These are phyloP conservation scores for Atlantisia rogersi DNA, from an alignment of 2,113 vertebrate genomes.

Conservation along the genomic window DNA sequence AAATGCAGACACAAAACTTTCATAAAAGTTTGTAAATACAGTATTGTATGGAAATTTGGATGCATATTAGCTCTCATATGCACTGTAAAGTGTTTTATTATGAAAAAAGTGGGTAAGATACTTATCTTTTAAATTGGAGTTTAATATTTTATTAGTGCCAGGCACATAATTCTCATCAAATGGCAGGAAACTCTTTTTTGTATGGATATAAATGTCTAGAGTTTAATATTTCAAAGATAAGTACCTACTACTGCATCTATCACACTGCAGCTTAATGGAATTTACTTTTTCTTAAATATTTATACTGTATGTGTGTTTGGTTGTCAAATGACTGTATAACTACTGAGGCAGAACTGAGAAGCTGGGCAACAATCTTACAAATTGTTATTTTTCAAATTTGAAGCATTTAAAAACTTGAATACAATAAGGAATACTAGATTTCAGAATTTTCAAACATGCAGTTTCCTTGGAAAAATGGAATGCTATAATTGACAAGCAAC, in stretches of 20 bases:
- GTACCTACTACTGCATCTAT: slow-evolving; percentile 81
- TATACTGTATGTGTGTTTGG: slow-evolving; percentile 81
- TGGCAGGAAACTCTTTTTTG: slow-evolving; percentile 83
- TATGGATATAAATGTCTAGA: slow-evolving; percentile 88
- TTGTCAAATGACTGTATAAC: slow-evolving; percentile 67
- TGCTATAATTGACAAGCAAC: background rate
- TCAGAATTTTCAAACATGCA: background rate
- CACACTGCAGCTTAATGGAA: slow-evolving; percentile 80
- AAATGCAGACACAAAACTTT: slow-evolving; percentile 77
- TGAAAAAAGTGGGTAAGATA: slow-evolving; percentile 86
- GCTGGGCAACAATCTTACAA: background rate
- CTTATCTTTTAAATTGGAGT: slow-evolving; percentile 93
- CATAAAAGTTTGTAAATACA: slow-evolving; percentile 88
- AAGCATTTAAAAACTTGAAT: background rate
- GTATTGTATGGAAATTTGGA: slow-evolving; percentile 83
- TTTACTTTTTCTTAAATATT: slow-evolving; percentile 89
- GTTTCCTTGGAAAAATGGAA: background rate
- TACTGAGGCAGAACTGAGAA: slow-evolving; percentile 45
- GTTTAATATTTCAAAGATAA: slow-evolving; percentile 87
- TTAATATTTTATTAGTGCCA: slow-evolving; percentile 91
- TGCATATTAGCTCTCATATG: slow-evolving; percentile 77
- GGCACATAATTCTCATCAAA: slow-evolving; percentile 90
- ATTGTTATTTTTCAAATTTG: background rate
- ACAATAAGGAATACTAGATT: background rate
- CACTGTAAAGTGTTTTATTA: slow-evolving; percentile 85